A percentile compares a stretch with the other conserved stretches of the same genome.
phyloP scores from a whole-genome alignment of 2,888 invertebrate genomes.

The Tachina fera region DNA sequence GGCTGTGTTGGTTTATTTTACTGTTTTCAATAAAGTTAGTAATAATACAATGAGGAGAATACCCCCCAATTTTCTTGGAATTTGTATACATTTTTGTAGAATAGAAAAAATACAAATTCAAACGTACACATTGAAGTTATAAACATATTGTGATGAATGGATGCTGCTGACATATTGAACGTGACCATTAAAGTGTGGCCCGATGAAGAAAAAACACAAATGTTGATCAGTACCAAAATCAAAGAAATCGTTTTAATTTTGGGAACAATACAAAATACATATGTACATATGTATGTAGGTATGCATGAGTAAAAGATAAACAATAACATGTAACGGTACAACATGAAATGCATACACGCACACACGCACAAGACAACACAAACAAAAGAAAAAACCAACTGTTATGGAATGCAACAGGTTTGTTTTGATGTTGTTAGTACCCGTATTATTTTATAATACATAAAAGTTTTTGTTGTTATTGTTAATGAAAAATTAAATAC shows the following conservation, averaged over 20 bases:
- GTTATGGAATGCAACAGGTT: conserved; percentile 67
- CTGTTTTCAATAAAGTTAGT: conserved; percentile 38
- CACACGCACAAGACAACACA: conserved; percentile 7
- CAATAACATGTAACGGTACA: conserved; percentile 9
- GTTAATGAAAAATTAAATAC: too few species aligned
- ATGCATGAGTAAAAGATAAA: background rate
- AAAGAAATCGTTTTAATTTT: background rate
- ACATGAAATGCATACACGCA: background rate
- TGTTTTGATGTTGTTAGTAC: conserved; percentile 5
- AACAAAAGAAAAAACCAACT: conserved; percentile 17
- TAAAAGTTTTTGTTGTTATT: too few species aligned
- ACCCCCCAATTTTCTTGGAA: conserved; percentile 68
- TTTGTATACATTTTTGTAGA: conserved; percentile 69
- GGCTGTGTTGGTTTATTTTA: conserved; percentile 1
- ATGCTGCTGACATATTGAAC: conserved; percentile 40
- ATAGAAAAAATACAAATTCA: conserved; percentile 42
- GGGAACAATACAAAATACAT: conserved; percentile 9
- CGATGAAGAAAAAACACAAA: background rate
- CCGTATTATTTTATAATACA: background rate
- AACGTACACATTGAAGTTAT: background rate
- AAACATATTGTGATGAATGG: conserved; percentile 15
- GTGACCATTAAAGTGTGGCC: conserved; percentile 12
- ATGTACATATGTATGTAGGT: background rate
- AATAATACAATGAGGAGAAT: conserved; percentile 54
- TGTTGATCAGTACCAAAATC: background rate